Conservation (phyloP, 2,797 vertebrate species). For the Amphiprion clarkii region DNA sequence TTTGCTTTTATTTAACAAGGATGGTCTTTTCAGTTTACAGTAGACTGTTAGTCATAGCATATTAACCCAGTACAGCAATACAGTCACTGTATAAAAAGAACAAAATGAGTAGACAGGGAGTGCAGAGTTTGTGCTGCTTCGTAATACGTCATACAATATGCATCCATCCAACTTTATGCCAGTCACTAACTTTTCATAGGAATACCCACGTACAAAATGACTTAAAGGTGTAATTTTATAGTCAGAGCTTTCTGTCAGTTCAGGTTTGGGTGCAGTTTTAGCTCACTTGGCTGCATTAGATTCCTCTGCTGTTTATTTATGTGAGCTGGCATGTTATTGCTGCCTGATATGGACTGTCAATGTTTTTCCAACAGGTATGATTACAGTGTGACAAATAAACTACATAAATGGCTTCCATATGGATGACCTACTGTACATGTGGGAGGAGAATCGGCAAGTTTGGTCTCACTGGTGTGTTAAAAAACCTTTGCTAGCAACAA, state of each 20-base stretch:
- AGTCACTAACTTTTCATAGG: not conserved
- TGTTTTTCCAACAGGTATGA: not conserved
- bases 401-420: conserved; percentile 2
- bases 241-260: not conserved
- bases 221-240: not conserved
- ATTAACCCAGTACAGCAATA: too few relatives aligned
- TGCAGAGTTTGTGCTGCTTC: conserved; percentile 3
- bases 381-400: conserved; percentile 10
- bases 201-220: not conserved
- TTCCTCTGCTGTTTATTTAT: conserved; percentile 18
- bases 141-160: not conserved
- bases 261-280: conserved; percentile 5
- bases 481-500: not conserved
- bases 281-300: not conserved
- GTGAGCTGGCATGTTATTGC: conserved; percentile 11
- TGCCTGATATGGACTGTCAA: conserved; percentile 6
- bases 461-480: not conserved
- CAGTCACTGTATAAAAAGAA: not conserved
- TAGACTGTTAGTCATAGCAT: too few relatives aligned
- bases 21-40: too few relatives aligned
- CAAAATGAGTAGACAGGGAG: not conserved
- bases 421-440: not conserved
- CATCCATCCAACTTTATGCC: not conserved
- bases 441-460: not conserved
- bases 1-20: too few relatives aligned